A percentile compares a stretch with the other conserved stretches of the same genome.
Conservation (phyloP, 2,888 invertebrate genomes). For the Morpho helenor region DNA sequence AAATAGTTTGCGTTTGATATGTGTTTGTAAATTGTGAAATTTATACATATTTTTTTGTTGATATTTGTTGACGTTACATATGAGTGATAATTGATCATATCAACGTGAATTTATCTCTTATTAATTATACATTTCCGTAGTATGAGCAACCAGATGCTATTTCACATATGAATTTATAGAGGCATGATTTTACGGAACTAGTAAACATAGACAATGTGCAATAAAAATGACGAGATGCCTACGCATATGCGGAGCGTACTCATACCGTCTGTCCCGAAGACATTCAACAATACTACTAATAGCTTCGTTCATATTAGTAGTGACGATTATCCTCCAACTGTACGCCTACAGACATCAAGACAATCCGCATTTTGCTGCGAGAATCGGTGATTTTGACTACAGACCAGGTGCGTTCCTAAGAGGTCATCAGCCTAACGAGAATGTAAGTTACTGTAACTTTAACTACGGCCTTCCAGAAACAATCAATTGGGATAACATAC, state of each 20-base stretch:
- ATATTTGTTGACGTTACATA: too few relatives aligned
- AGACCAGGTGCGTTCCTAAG: conserved; percentile 63
- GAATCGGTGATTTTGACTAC: conserved; percentile 63
- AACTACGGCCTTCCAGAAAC: conserved; percentile 78
- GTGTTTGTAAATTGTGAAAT: too few relatives aligned
- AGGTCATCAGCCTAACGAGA: conserved; percentile 72
- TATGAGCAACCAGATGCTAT: neutral
- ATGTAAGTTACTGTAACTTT: conserved; percentile 78
- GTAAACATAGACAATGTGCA: conserved; percentile 45
- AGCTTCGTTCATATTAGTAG: conserved; percentile 46
- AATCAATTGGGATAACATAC: conserved; percentile 70
- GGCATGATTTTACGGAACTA: conserved; percentile 11
- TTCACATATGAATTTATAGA: neutral
- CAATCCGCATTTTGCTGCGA: conserved; percentile 34
- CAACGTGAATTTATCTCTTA: neutral
- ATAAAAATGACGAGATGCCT: conserved; percentile 65
- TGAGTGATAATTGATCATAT: neutral
- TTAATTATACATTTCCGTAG: neutral
- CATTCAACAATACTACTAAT: conserved; percentile 61
- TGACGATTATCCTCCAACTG: conserved; percentile 57
- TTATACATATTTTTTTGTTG: too few relatives aligned
- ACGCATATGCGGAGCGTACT: conserved; percentile 64
- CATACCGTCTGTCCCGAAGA: conserved; percentile 57
- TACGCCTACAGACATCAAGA: conserved; percentile 55
- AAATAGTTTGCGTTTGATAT: too few relatives aligned